These are phyloP conservation scores for Thera britannica DNA, from an alignment of 2,888 invertebrate genomes.

Conservation along the genomic window DNA sequence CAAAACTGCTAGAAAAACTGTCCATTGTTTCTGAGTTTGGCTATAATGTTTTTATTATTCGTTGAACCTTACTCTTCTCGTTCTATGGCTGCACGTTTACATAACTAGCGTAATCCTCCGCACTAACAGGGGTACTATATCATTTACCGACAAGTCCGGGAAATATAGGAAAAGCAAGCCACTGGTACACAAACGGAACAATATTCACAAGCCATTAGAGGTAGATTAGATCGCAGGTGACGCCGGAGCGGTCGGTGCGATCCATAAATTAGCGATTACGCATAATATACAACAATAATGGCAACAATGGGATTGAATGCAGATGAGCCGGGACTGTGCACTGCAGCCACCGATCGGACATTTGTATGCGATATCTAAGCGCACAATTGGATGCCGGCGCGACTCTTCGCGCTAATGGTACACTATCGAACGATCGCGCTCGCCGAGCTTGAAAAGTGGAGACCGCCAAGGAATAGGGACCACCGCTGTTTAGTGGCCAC, in stretches of 20 bases:
- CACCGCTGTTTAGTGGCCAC: constrained; percentile 71
- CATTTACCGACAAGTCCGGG: constrained; percentile 23
- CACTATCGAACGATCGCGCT: constrained; percentile 80
- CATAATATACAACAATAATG: constrained; percentile 78
- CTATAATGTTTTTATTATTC: constrained; percentile 28
- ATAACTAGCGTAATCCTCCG: constrained; percentile 22
- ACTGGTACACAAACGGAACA: constrained; percentile 29
- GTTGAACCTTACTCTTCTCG: constrained; percentile 18
- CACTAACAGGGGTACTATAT: constrained; percentile 29
- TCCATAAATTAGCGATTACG: constrained; percentile 83
- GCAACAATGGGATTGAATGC: constrained; percentile 84
- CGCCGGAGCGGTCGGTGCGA: constrained; percentile 61
- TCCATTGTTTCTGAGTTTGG: constrained; percentile 30
- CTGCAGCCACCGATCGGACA: constrained; percentile 72
- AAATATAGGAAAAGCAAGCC: constrained; percentile 19
- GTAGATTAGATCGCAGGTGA: constrained; percentile 60
- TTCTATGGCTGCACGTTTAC: constrained; percentile 11
- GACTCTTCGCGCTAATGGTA: constrained; percentile 84
- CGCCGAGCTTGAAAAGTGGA: constrained; percentile 72
- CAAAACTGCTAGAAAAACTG: constrained; percentile 34
- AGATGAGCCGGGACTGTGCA: constrained; percentile 70
- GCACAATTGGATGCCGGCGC: constrained; percentile 84
- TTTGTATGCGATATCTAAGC: constrained; percentile 84
- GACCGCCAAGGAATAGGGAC: constrained; percentile 77
- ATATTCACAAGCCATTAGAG: constrained; percentile 46